Evolutionary conservation across 2,888 invertebrate genomes (phyloP).

Genomic region (Leptopilina syphax): DNA sequence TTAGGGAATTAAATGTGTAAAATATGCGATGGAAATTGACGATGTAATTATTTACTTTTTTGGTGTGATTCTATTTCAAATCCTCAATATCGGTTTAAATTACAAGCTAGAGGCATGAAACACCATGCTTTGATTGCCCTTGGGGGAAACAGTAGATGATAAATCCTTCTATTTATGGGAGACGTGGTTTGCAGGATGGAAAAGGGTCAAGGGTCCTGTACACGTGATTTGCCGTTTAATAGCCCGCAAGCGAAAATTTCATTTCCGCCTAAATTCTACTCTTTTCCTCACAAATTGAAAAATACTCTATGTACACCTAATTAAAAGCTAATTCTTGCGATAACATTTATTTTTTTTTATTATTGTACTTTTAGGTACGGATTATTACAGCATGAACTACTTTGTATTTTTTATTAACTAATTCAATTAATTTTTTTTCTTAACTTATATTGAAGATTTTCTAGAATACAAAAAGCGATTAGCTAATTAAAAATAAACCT

Average conservation of each 20-base stretch:
- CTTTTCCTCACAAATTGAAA: background rate
- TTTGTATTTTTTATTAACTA: no score
- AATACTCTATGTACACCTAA: background rate
- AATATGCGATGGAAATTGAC: background rate
- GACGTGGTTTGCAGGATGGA: conserved; percentile 47
- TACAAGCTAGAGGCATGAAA: conserved; percentile 5
- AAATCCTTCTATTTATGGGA: conserved; percentile 56
- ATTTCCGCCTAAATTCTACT: background rate
- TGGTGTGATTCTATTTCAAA: background rate
- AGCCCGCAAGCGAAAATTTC: conserved; percentile 42
- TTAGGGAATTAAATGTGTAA: no score
- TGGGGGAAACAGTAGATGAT: conserved; percentile 59
- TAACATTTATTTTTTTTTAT: no score
- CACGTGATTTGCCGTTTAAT: conserved; percentile 55
- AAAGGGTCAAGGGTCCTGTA: conserved; percentile 52
- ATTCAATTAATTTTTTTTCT: no score
- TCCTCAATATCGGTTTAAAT: background rate
- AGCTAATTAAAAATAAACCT: no score
- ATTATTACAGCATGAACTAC: no score
- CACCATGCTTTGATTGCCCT: conserved; percentile 65
- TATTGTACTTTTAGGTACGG: no score
- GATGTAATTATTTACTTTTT: background rate
- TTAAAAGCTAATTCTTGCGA: no score
- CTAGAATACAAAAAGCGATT: no score
- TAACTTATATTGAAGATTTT: no score